A percentile compares a stretch with the other conserved stretches of the same genome.
These are phyloP conservation scores for Platichthys flesus DNA, from an alignment of 2,113 vertebrate genomes.

Conservation along the genomic window DNA sequence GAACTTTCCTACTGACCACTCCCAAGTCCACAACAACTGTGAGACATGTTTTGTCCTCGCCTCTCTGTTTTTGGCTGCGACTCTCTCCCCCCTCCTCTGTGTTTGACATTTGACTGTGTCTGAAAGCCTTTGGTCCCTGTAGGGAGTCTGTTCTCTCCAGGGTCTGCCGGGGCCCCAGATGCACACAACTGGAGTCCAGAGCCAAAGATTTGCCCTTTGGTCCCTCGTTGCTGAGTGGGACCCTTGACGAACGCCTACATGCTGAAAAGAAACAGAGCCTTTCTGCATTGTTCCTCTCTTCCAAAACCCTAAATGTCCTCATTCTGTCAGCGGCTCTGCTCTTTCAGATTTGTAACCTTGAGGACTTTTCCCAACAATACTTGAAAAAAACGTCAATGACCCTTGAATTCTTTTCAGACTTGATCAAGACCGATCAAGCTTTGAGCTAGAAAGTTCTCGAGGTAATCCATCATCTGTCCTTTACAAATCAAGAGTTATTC, in stretches of 20 bases:
- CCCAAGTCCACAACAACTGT: constrained; percentile 38
- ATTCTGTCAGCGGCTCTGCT: constrained; percentile 2
- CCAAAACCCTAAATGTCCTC: constrained; percentile 42
- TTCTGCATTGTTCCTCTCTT: constrained; percentile 24
- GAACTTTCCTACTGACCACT: constrained; percentile 46
- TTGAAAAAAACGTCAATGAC: constrained; percentile 16
- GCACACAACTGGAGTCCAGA: constrained; percentile 62
- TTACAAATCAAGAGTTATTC: neutral
- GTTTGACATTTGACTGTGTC: constrained; percentile 69
- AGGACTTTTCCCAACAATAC: constrained; percentile 17
- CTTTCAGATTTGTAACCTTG: constrained; percentile 1
- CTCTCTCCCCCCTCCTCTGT: constrained; percentile 40
- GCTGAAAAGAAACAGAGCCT: constrained; percentile 40
- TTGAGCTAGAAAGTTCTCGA: neutral
- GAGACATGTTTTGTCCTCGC: constrained; percentile 62
- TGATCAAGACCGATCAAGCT: neutral
- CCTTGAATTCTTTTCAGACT: constrained; percentile 14
- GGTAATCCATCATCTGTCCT: neutral
- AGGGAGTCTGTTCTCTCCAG: constrained; percentile 37
- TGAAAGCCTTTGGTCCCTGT: constrained; percentile 59
- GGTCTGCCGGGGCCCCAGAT: constrained; percentile 51
- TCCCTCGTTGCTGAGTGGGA: constrained; percentile 31
- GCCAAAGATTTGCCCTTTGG: constrained; percentile 63
- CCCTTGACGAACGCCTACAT: neutral
- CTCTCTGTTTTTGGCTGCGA: constrained; percentile 19